Evolutionary conservation across 2,888 invertebrate genomes (phyloP).

Genomic region (Luperina nickerlii): DNA sequence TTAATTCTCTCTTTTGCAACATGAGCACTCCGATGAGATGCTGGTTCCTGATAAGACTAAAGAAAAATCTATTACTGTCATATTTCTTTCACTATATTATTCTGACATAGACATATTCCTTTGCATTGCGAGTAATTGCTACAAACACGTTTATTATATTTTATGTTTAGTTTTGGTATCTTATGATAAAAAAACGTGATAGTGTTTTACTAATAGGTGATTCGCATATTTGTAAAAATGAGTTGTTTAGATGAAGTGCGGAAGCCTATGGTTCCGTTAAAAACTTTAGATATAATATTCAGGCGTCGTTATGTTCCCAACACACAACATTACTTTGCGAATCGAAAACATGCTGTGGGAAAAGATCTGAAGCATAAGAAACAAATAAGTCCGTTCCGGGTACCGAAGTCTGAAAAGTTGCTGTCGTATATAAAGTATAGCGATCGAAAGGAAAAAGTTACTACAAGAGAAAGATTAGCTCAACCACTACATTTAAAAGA

Average conservation of each 20-base stretch:
- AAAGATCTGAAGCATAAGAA: conserved; percentile 69
- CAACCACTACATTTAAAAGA: conserved; percentile 84
- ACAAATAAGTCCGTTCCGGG: conserved; percentile 77
- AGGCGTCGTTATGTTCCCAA: conserved; percentile 86
- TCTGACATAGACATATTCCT: conserved; percentile 38
- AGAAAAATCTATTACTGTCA: conserved; percentile 21
- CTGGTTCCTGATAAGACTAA: conserved; percentile 21
- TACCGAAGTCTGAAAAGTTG: conserved; percentile 85
- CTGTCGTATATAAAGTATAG: conserved; percentile 87
- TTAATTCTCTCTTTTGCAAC: neutral
- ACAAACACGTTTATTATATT: conserved; percentile 10
- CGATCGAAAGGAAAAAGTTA: conserved; percentile 82
- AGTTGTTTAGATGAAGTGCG: conserved; percentile 78
- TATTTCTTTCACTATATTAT: neutral
- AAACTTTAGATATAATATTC: conserved; percentile 86
- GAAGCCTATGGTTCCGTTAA: conserved; percentile 85
- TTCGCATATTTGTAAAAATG: conserved; percentile 38
- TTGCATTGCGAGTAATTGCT: conserved; percentile 16
- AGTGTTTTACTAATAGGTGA: neutral
- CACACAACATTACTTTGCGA: conserved; percentile 87
- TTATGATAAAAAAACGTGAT: conserved; percentile 14
- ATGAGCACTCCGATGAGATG: neutral
- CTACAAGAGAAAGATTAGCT: conserved; percentile 73
- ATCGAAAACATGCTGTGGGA: conserved; percentile 80
- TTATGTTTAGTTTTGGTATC: conserved; percentile 18